A percentile compares a stretch with the other conserved stretches of the same genome.
phyloP scores from a whole-genome alignment of 2,888 invertebrate genomes.

The Zaprionus bogoriensis region DNA sequence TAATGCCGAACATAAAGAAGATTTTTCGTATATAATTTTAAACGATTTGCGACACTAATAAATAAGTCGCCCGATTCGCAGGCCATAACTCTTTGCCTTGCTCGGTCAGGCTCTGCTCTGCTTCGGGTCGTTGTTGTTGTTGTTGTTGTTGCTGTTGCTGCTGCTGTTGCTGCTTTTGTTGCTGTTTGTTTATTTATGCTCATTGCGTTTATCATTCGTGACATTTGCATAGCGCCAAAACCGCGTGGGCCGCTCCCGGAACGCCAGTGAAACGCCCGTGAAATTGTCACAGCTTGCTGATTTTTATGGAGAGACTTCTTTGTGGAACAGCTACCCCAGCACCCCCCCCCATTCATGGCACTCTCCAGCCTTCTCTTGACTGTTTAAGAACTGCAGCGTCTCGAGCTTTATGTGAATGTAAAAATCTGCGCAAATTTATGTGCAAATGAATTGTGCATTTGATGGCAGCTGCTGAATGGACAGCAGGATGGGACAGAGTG shows the following conservation, averaged over 20 bases:
- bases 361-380: slow-evolving; percentile 11
- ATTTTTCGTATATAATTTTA: slow-evolving; percentile 39
- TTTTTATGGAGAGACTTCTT: slow-evolving; percentile 53
- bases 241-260: slow-evolving; percentile 53
- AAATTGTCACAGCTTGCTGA: slow-evolving; percentile 74
- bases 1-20: not conserved
- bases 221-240: slow-evolving; percentile 78
- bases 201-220: slow-evolving; percentile 79
- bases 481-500: not conserved
- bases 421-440: slow-evolving; percentile 74
- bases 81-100: slow-evolving; percentile 43
- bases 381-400: slow-evolving; percentile 52
- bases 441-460: slow-evolving; percentile 76
- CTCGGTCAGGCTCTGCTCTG: not conserved
- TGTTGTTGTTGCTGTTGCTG: not conserved
- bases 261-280: slow-evolving; percentile 53
- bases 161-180: slow-evolving; percentile 10
- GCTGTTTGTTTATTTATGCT: slow-evolving; percentile 73
- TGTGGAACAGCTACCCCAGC: not conserved
- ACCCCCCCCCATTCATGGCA: not conserved
- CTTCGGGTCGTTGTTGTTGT: not conserved
- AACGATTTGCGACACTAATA: slow-evolving; percentile 78
- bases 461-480: slow-evolving; percentile 56
- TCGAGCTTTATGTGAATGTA: slow-evolving; percentile 56
- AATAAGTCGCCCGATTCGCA: slow-evolving; percentile 58